phyloP scores from a whole-genome alignment of 2,797 vertebrate genomes.

The Phylloscopus collybita region DNA sequence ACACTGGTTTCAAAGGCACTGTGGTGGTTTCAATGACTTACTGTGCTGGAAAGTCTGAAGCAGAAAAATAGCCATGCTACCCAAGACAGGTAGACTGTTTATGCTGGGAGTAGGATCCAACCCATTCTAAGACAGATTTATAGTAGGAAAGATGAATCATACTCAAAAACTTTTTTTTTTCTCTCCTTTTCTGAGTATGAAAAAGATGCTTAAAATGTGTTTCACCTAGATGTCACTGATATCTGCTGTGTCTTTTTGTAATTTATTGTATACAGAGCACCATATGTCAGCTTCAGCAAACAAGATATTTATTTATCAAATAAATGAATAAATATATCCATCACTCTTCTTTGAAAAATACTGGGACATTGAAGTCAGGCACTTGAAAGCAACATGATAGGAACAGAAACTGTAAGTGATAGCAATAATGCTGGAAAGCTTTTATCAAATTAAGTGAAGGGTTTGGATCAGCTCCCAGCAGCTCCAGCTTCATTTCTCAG shows the following conservation, averaged over 20 bases:
- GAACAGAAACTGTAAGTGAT: constrained; percentile 19
- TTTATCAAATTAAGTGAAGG: constrained; percentile 35
- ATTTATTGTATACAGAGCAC: neutral
- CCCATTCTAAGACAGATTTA: neutral
- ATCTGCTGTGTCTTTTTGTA: neutral
- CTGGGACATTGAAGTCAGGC: neutral
- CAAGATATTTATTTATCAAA: neutral
- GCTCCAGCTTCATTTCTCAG: neutral
- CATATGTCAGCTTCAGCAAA: neutral
- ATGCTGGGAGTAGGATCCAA: neutral
- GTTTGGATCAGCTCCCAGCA: constrained; percentile 29
- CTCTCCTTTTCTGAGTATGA: neutral
- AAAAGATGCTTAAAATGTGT: neutral
- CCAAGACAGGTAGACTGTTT: neutral
- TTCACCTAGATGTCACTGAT: neutral
- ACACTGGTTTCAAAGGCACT: neutral
- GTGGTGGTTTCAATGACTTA: neutral
- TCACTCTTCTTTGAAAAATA: neutral
- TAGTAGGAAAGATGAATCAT: neutral
- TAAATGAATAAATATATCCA: neutral
- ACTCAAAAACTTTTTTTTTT: neutral
- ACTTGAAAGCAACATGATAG: neutral
- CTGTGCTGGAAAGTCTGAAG: neutral
- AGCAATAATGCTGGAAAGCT: constrained; percentile 40
- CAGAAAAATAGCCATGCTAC: neutral